These are phyloP conservation scores for Apaloderma vittatum DNA, from an alignment of 2,113 vertebrate genomes.

Conservation along the genomic window DNA sequence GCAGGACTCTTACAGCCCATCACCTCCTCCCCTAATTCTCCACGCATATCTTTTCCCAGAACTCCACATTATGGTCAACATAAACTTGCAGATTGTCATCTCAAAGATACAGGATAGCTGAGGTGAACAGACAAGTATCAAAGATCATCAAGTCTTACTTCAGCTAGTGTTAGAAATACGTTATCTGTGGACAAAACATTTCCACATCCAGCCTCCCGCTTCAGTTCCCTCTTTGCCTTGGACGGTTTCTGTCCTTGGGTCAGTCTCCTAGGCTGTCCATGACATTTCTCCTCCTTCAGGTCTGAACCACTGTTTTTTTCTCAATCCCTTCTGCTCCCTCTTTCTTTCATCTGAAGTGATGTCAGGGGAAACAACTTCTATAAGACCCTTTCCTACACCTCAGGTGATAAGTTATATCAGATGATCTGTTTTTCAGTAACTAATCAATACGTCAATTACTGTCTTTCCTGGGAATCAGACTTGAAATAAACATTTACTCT, in stretches of 20 bases:
- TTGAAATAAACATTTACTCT: conserved; percentile 39
- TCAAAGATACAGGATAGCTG: not conserved
- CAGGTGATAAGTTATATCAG: not conserved
- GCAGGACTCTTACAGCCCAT: not conserved
- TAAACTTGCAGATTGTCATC: not conserved
- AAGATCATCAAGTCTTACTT: not conserved
- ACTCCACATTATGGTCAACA: not conserved
- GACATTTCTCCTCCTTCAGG: not conserved
- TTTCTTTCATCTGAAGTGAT: not conserved
- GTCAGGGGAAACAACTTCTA: not conserved
- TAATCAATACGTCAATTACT: not conserved
- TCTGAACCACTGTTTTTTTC: not conserved
- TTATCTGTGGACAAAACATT: not conserved
- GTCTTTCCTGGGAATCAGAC: not conserved
- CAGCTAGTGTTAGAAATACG: not conserved
- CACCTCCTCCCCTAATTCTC: not conserved
- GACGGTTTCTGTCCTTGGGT: not conserved
- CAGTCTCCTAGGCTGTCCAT: not conserved
- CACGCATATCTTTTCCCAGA: not conserved
- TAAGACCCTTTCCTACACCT: not conserved
- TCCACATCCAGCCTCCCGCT: not conserved
- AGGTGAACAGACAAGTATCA: not conserved
- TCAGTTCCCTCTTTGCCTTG: not conserved
- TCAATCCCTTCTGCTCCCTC: not conserved
- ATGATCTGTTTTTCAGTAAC: not conserved